Evolutionary conservation across 64 coral and sea anemone species (phyloP), one percentile per base, ranked within the genome.

Genomic region (Platygyra sinensis): DNA sequence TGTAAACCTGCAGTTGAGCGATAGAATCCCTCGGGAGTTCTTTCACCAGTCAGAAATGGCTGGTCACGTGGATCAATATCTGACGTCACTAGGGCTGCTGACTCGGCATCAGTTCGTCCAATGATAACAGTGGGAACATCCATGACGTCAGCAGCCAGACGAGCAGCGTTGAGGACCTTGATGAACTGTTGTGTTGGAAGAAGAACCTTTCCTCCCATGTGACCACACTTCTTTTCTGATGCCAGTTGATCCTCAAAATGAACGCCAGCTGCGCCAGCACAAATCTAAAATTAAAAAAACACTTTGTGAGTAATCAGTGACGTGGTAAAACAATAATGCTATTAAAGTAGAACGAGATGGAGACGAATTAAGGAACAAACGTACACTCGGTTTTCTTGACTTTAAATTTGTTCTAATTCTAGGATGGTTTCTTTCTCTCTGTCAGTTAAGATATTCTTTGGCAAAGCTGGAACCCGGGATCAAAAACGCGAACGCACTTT

Each of bases 11-110:
- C 87, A 20, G 86, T 83, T 28, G 74, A 86, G 64, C 90, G 90
- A 87, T 89, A 96, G 49, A 96, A 96, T 49, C 94, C 94, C 57
- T 87, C 84, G n/a, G 72, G 24, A 29, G 84, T 87, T 74, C 65
- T 72, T 73, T 72, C 84, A 60, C 84, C 67, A 5, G 72, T 72
- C 65, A 87, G 46, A 24, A 87, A 87, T 10, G 84, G 84, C 67
- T 87, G 84, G 72, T 87, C 84, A 60, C 84, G 84, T 59, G 65
- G 65, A 20, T 87, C 84, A 60, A 73, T 72, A 74, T 87, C 72
- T 72, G 65, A 73, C 67, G 65, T 74, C 67, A 87, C 39, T 5
- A 87, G 24, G 24, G 84, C 51, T 20, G 84, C 84, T 36, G 84
- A 87, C 65, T 87, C 84, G 8, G 84, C 84, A 60, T 87, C 84